A percentile compares a stretch with the other conserved stretches of the same genome.
These are phyloP conservation scores for Zygothrica quintamaculata DNA, from an alignment of 2,888 invertebrate genomes.

Conservation along the genomic window DNA sequence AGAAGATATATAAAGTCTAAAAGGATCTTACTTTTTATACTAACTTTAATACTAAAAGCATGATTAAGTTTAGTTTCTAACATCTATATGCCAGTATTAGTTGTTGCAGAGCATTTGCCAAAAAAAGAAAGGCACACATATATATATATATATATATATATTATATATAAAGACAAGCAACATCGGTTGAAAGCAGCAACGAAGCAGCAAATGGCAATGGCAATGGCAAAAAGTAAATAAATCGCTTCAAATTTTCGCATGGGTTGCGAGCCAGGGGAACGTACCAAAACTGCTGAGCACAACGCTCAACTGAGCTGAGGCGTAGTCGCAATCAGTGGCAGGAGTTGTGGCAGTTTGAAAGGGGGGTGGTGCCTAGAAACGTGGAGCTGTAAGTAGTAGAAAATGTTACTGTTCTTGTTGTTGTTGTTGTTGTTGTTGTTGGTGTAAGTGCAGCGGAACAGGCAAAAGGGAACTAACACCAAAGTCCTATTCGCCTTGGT, in stretches of 20 bases:
- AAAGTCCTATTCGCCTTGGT: constrained; percentile 42
- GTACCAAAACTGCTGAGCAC: constrained; percentile 73
- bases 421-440: constrained; percentile 38
- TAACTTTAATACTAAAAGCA: constrained; percentile 4
- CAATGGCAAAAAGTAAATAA: constrained; percentile 69
- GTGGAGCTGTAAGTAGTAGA: constrained; percentile 54
- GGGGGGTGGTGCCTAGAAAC: constrained; percentile 29
- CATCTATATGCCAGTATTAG: constrained; percentile 66
- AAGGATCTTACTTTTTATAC: too few species aligned
- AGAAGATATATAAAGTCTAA: too few species aligned
- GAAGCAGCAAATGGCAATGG: constrained; percentile 36
- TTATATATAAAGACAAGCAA: too few species aligned
- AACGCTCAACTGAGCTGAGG: constrained; percentile 48
- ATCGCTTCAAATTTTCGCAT: constrained; percentile 77
- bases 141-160: too few species aligned
- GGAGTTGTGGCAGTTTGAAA: neutral
- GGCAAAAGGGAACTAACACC: constrained; percentile 18
- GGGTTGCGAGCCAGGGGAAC: constrained; percentile 61
- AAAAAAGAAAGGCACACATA: constrained; percentile 33
- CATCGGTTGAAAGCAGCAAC: constrained; percentile 26
- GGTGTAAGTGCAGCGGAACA: constrained; percentile 46
- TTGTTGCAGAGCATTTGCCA: constrained; percentile 65
- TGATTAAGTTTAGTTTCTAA: constrained; percentile 47
- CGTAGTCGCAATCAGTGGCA: constrained; percentile 15
- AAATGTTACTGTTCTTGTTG: too few species aligned